Evolutionary conservation across 1,140 invertebrate species (phyloP).

Genomic region (Drosophila nigrodunni): DNA sequence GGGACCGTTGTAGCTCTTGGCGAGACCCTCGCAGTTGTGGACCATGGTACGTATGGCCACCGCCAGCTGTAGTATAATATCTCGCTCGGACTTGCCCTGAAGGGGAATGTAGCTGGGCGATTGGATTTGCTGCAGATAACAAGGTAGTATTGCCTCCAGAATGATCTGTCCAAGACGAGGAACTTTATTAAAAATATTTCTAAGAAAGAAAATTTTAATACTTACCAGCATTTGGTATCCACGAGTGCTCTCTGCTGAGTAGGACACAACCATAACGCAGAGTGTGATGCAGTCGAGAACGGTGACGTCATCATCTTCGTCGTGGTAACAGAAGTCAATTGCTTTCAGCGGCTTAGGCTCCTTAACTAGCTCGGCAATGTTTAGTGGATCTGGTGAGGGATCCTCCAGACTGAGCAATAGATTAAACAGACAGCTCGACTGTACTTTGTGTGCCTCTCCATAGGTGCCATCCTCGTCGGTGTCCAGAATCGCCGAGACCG

Average conservation of each 20-base stretch:
- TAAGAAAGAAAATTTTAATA: constrained; percentile 11
- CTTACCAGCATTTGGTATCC: constrained; percentile 98
- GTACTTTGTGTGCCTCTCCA: constrained; percentile 96
- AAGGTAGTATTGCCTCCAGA: constrained; percentile 97
- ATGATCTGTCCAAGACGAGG: constrained; percentile 89
- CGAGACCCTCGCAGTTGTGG: constrained; percentile 97
- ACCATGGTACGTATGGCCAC: constrained; percentile 98
- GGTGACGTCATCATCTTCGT: constrained; percentile 97
- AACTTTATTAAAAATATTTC: neutral
- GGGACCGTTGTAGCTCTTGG: constrained; percentile 97
- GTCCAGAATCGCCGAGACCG: constrained; percentile 97
- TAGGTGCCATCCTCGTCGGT: constrained; percentile 94
- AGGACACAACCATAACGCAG: constrained; percentile 98
- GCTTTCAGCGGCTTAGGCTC: constrained; percentile 98
- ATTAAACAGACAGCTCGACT: constrained; percentile 95
- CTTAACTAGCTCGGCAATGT: constrained; percentile 97
- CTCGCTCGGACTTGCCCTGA: constrained; percentile 95
- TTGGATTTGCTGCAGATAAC: constrained; percentile 97
- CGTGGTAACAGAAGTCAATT: constrained; percentile 98
- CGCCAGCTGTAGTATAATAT: constrained; percentile 97
- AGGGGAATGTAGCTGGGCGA: constrained; percentile 92
- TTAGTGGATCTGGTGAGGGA: constrained; percentile 96
- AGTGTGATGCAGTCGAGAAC: constrained; percentile 97
- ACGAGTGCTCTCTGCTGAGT: constrained; percentile 96
- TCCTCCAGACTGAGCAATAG: constrained; percentile 96